Conservation (phyloP, 2,113 vertebrate species). For the Tauraco erythrolophus region DNA sequence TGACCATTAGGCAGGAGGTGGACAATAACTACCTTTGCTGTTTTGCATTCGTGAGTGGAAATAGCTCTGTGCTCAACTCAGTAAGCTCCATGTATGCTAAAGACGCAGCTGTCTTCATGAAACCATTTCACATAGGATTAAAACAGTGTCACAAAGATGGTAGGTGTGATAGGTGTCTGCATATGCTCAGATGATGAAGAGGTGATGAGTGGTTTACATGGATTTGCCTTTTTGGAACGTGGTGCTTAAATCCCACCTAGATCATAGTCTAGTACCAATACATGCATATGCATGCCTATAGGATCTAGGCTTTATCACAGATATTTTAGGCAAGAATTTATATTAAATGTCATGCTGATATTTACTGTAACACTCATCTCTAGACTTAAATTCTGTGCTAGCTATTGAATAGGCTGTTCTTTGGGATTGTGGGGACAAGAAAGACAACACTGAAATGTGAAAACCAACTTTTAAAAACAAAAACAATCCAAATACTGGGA, state of each 20-base stretch:
- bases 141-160: background rate
- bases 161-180: constrained; percentile 26
- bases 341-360: constrained; percentile 9
- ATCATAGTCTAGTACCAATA: background rate
- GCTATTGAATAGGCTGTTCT: background rate
- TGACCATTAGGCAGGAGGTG: background rate
- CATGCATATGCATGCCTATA: background rate
- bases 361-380: constrained; percentile 2
- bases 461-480: background rate
- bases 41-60: background rate
- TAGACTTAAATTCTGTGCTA: background rate
- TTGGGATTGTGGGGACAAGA: background rate
- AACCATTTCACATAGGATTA: background rate
- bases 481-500: background rate
- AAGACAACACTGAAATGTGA: background rate
- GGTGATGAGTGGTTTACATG: background rate
- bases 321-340: constrained; percentile 29
- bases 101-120: background rate
- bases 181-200: constrained; percentile 13
- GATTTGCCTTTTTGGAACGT: background rate
- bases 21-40: background rate
- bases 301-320: background rate
- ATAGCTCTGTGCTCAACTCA: background rate
- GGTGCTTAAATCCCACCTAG: background rate
- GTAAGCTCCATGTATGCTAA: background rate